phyloP scores from a whole-genome alignment of 2,888 invertebrate genomes.

The Hipparchia sbordonii region DNA sequence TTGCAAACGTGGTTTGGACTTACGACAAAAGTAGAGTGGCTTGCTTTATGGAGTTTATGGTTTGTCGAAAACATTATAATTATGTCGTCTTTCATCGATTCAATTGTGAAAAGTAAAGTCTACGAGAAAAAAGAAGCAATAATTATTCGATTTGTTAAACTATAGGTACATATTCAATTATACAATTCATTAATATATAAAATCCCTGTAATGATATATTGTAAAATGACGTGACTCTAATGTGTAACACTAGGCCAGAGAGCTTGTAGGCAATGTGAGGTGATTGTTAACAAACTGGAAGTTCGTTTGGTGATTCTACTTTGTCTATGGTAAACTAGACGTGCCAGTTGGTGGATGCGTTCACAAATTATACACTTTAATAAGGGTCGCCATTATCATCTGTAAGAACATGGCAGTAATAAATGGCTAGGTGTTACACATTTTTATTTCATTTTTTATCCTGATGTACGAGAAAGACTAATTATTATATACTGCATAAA shows the following conservation, averaged over 20 bases:
- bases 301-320: no score
- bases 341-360: no score
- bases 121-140: conserved; percentile 58
- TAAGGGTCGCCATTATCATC: no score
- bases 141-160: conserved; percentile 67
- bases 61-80: conserved; percentile 27
- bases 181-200: conserved; percentile 79
- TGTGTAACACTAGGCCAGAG: conserved; percentile 44
- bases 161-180: conserved; percentile 74
- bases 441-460: no score
- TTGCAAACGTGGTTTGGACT: conserved; percentile 26
- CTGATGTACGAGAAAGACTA: no score
- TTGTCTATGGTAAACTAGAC: no score
- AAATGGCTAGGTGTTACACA: no score
- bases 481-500: no score
- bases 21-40: conserved; percentile 4
- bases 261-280: no score
- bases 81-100: conserved; percentile 32
- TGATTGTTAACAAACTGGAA: no score
- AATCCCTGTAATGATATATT: conserved; percentile 83
- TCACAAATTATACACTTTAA: no score
- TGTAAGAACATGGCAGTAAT: no score
- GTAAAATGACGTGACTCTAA: conserved; percentile 75
- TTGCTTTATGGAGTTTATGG: conserved; percentile 33
- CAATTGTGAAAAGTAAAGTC: conserved; percentile 52